A percentile compares a stretch with the other conserved stretches of the same genome.
Evolutionary conservation across 2,113 vertebrate genomes (phyloP).

Genomic region (Meles meles): DNA sequence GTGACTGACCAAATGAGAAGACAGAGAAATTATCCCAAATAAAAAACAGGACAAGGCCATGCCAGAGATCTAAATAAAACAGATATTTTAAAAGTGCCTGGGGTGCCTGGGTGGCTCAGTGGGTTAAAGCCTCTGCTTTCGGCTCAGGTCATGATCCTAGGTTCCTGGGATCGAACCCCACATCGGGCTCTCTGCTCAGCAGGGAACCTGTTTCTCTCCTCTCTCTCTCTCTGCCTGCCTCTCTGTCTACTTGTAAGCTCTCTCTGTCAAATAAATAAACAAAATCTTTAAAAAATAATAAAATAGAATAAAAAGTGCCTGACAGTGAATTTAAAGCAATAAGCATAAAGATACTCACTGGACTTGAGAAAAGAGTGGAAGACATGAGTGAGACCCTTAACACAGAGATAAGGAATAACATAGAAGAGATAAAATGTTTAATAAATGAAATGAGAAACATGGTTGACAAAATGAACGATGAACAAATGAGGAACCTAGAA

Average conservation of each 20-base stretch:
- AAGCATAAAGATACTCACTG: neutral
- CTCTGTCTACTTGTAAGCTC: too few relatives aligned
- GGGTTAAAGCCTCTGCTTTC: too few relatives aligned
- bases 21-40: neutral
- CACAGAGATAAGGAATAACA: neutral
- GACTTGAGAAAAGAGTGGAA: neutral
- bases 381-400: neutral
- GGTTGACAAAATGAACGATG: neutral
- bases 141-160: too few relatives aligned
- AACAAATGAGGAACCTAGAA: neutral
- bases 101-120: too few relatives aligned
- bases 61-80: neutral
- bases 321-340: neutral
- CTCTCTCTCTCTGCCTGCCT: too few relatives aligned
- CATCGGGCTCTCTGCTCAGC: too few relatives aligned
- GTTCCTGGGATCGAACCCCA: too few relatives aligned
- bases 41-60: neutral
- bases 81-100: too few relatives aligned
- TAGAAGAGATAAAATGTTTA: neutral
- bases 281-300: too few relatives aligned
- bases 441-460: neutral
- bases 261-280: too few relatives aligned
- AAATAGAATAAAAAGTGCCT: too few relatives aligned
- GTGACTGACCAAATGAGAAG: neutral
- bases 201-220: too few relatives aligned